Evolutionary conservation across 1,140 invertebrate species (phyloP).

Genomic region (Amyelois transitella): DNA sequence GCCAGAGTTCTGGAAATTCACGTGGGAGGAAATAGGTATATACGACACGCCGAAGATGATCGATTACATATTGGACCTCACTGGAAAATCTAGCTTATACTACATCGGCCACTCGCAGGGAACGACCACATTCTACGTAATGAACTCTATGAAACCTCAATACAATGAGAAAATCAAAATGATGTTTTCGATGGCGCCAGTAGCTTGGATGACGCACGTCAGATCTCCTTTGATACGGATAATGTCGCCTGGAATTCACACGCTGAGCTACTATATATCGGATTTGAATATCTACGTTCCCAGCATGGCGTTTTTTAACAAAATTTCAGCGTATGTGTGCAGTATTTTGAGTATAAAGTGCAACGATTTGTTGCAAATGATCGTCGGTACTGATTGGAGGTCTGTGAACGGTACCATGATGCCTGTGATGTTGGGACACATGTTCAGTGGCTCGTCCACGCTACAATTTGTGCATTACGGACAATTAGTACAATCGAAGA

Average conservation of each 20-base stretch:
- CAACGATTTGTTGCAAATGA: slow-evolving; percentile 73
- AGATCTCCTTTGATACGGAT: slow-evolving; percentile 73
- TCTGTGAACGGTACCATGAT: slow-evolving; percentile 75
- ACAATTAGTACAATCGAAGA: slow-evolving; percentile 75
- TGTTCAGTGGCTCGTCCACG: slow-evolving; percentile 85
- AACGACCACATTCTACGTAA: slow-evolving; percentile 64
- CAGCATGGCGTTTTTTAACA: slow-evolving; percentile 64
- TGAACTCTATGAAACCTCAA: slow-evolving; percentile 76
- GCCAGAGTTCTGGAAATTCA: slow-evolving; percentile 69
- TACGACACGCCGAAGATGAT: slow-evolving; percentile 85
- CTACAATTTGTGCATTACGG: slow-evolving; percentile 85
- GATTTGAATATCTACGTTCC: slow-evolving; percentile 71
- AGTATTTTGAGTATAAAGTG: slow-evolving; percentile 69
- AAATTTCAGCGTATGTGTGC: slow-evolving; percentile 68
- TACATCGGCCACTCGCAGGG: slow-evolving; percentile 81
- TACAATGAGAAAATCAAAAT: slow-evolving; percentile 78
- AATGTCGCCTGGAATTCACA: slow-evolving; percentile 63
- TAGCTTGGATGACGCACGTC: slow-evolving; percentile 76
- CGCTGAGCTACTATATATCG: slow-evolving; percentile 74
- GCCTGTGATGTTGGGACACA: slow-evolving; percentile 83
- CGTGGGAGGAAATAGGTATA: slow-evolving; percentile 83
- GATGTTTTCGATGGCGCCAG: slow-evolving; percentile 80
- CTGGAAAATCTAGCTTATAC: slow-evolving; percentile 65
- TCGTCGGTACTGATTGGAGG: slow-evolving; percentile 71
- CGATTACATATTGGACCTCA: slow-evolving; percentile 77